Evolutionary conservation across 2,888 invertebrate species (phyloP), one percentile per base, ranked within the genome.

Genomic region (Gasteruption jaculator): DNA sequence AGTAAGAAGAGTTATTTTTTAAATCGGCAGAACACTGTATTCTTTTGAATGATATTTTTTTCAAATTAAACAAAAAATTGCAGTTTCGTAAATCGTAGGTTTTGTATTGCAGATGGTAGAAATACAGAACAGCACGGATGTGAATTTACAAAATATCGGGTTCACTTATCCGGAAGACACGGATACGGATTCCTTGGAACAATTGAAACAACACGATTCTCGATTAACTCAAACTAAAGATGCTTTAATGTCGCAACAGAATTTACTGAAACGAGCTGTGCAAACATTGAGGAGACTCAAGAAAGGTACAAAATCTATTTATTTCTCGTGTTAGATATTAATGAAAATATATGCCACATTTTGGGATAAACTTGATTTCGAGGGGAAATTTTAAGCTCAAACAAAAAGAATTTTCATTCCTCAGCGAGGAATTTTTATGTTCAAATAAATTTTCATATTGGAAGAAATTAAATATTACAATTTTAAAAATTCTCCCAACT

Each of bases 201-300:
- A 85, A 65, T 76, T 85, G 10, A 80, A 78, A 50, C 75, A 74
- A 42, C 81, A 84, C 56, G 77, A 81, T 45, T 78, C 81, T 37
- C 81, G 81, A 50, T 62, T 86, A 38, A 76, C 76, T 31, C 72
- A 74, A 45, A 71, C 85, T 38, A 84, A 81, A 48, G 78, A 80
- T 33, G 77, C 78, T 49, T 68, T 83, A 32, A 66, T 76, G 31
- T 72, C 76, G 48, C 83, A 85, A 61, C 83, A 83, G 66, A 73
- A 73, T 34, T 78, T 80, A 51, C 71, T 87, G 20, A 77, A 78
- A 58, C 70, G 63, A 39, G 63, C 60, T 40, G 48, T 75, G 14
- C 63, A 66, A 45, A 65, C 65, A 53, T 49, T 79, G n/a, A 69
- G 72, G 50, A 65, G 61, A 24, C 61, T 73, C 36, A 71, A 72